phyloP scores from a whole-genome alignment of 1,140 invertebrate species.

The Penaeus vannamei region DNA sequence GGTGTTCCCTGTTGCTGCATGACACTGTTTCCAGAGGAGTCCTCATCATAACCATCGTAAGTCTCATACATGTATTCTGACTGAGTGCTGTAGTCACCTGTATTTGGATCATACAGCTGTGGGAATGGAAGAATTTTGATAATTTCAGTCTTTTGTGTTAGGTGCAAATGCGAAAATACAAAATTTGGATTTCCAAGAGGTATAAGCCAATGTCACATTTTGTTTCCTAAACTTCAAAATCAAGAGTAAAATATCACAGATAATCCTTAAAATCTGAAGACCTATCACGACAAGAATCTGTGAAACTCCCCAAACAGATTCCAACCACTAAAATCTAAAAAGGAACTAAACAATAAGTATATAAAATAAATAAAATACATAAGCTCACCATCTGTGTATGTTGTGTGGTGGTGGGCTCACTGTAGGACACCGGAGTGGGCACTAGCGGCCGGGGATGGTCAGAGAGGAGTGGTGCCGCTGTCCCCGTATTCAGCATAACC shows the following conservation, averaged over 20 bases:
- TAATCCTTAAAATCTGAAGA: no score
- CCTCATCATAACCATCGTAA: constrained; percentile 66
- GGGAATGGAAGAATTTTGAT: constrained; percentile 60
- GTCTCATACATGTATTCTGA: constrained; percentile 67
- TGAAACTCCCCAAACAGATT: no score
- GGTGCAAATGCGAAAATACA: no score
- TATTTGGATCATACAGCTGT: constrained; percentile 70
- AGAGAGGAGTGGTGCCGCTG: constrained; percentile 76
- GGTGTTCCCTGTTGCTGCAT: constrained; percentile 60
- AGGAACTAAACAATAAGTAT: neutral
- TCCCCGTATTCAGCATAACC: constrained; percentile 76
- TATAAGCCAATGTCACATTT: no score
- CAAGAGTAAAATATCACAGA: no score
- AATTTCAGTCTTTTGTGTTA: neutral
- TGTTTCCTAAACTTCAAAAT: no score
- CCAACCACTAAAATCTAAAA: neutral
- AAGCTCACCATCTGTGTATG: constrained; percentile 75
- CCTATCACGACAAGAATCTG: no score
- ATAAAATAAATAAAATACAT: neutral
- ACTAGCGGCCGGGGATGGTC: constrained; percentile 76
- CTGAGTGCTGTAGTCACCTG: constrained; percentile 66
- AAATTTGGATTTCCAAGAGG: no score
- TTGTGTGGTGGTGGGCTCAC: constrained; percentile 49
- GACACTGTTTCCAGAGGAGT: constrained; percentile 60
- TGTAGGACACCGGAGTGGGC: constrained; percentile 57